Base-by-base conservation (phyloP, 35 echinoderm and acorn worm genomes). In the Apostichopus californicus region DNA sequence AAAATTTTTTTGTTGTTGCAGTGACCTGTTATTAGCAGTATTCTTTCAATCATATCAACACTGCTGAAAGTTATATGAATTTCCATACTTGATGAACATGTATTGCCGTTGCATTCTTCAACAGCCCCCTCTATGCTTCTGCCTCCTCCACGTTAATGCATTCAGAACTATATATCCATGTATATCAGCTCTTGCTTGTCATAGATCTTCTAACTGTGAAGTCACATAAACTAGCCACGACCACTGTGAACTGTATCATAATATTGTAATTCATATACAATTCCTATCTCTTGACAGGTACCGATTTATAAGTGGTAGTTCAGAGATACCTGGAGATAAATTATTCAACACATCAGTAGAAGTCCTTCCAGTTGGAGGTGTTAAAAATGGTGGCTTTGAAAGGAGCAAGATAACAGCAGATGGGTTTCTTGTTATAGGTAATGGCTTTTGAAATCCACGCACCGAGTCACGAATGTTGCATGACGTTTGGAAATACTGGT, bases 291-390 rank as follows among this genome's bases (percentile, higher is more conserved):
- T 66, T 81, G 77, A 13, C 77, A 98, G 97, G 78, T 98, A 91
- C 70, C 90, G 95, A 54, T 98, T 98, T 92, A 92, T 96, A 7
- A 98, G 97, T 81, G 94, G 97, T 46, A 98, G 95, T 80, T 86
- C 95, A 53, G 95, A 98, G 54, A 96, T 96, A 79, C 97, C 97
- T 68, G 97, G 97, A 5, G 97, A 98, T 78, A 96, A 96, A 91
- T 95, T 98, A 75, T 94, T 73, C 57, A 96, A 98, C 56, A 98
- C 97, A 57, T 92, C 91, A 26, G 93, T 98, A 18, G 95, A 98
- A 80, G 97, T 98, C 54, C 75, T 96, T 52, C 97, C 97, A 68
- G 15, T 98, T 90, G 92, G 94, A 77, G 92, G 89, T 59, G 79
- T 54, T 20, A 65, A 54, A 2, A 56, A 90, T 23, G 53, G 56